Evolutionary conservation across 2,797 vertebrate genomes (phyloP).

Genomic region (Lepilemur ruficaudatus): DNA sequence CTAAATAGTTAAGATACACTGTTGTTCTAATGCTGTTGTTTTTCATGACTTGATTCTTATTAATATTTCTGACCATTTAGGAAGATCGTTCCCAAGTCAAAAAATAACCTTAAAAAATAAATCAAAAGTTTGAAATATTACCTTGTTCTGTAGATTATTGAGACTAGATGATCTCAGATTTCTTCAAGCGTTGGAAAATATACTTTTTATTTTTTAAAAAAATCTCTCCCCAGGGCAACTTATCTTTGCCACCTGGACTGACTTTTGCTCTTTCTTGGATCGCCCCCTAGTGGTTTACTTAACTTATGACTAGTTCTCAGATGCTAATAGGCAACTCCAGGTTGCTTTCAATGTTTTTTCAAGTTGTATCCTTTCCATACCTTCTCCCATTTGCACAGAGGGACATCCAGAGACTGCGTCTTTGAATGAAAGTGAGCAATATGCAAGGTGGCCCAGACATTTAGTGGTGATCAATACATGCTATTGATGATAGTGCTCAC

Average conservation of each 20-base stretch:
- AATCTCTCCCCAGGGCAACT: not conserved
- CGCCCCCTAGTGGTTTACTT: conserved; percentile 60
- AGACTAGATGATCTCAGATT: not conserved
- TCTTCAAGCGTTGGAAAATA: conserved; percentile 4
- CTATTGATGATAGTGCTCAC: not conserved
- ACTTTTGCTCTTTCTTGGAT: conserved; percentile 47
- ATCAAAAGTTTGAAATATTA: not conserved
- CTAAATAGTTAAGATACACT: not conserved
- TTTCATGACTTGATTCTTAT: not conserved
- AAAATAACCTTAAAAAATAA: not conserved
- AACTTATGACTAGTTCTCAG: not conserved
- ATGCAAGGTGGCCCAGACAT: not conserved
- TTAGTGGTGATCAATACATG: not conserved
- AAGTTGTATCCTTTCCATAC: not conserved
- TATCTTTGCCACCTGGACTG: not conserved
- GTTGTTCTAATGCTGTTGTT: not conserved
- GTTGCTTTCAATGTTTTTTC: not conserved
- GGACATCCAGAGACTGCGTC: not conserved
- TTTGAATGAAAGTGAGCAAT: not conserved
- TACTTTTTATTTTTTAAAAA: not conserved
- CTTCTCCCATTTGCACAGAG: not conserved
- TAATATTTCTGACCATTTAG: not conserved
- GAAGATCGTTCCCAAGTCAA: not conserved
- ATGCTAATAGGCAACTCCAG: not conserved
- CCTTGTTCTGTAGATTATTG: not conserved